Conservation (phyloP, 2,797 vertebrate species). For the Helarctos malayanus region DNA sequence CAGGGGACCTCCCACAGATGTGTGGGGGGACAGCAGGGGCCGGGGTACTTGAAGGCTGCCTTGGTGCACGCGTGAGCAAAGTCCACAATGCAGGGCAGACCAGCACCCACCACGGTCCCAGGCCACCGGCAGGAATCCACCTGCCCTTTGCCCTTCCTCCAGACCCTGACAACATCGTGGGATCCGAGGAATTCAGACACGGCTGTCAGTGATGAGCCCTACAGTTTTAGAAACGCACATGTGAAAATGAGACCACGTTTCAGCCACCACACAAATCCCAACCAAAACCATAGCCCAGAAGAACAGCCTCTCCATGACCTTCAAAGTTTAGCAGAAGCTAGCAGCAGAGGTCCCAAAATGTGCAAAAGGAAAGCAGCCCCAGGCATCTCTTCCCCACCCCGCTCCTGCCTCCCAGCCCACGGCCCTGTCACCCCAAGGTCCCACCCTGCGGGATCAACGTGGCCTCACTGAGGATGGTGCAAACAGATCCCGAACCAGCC, state of each 20-base stretch:
- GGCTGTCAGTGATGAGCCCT: not conserved
- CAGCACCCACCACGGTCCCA: fast-evolving
- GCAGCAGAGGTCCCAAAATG: not conserved
- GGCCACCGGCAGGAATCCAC: not conserved
- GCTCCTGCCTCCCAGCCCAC: fast-evolving
- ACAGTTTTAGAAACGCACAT: fast-evolving
- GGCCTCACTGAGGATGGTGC: fast-evolving
- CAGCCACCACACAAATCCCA: not conserved
- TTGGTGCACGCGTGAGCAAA: fast-evolving
- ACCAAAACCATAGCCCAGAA: not conserved
- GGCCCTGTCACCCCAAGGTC: not conserved
- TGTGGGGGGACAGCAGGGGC: not conserved
- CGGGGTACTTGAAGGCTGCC: not conserved
- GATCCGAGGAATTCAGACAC: too few relatives aligned
- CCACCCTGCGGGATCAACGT: fast-evolving
- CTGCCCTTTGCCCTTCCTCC: not conserved
- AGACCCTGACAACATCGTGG: not conserved
- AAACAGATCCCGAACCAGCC: not conserved
- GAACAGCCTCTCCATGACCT: not conserved
- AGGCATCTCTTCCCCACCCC: fast-evolving
- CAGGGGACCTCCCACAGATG: not conserved
- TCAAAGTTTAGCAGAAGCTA: not conserved
- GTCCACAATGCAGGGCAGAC: not conserved
- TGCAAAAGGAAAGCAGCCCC: too few relatives aligned
- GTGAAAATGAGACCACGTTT: not conserved